Base-by-base conservation (phyloP, 2,797 vertebrate genomes). In the Carcharodon carcharias region DNA sequence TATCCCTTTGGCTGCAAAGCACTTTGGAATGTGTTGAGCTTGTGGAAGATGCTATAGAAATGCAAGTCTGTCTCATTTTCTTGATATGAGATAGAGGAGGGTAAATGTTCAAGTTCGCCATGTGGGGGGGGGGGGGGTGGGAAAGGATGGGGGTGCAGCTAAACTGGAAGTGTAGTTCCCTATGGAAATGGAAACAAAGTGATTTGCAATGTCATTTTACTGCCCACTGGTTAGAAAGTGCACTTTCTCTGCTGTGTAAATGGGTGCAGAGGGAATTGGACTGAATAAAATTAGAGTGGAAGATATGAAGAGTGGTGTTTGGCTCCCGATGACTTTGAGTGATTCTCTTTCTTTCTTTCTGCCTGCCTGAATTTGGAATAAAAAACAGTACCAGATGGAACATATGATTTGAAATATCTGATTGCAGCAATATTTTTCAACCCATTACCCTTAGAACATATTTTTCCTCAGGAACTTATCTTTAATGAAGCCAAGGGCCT, bases 351-450 rank as follows among this genome's bases (percentile, higher is more conserved):
- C 26, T 56, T 95, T 77, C 69, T 56, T 73, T 54, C 94, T 56
- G 69, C 94, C 69, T 73, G 94, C 77, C 69, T 7, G 9, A 21
- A 54, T 71, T 95, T 54, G 40, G 0, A 95, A 71, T 54, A 95
- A 54, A 95, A 50, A 73, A 77, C 69, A 71, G 50, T 16, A 71
- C 28, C 35, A 95, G 94, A 95, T 77, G 50, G 67, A 95, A 95
- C 94, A 54, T 77, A 56, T 73, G 31, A 77, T 77, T 73, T 77
- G 50, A 77, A 95, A 12, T 56, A 54, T 54, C 50, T 56, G 54
- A 77, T 56, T 23, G 45, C 69, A 73, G 50, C 69, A 77, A 35
- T 95, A 95, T 95, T 73, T 73, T 95, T 95, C 69, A 95, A 73
- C 31, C 94, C 65, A 95, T 95, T 95, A 95, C 69, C 28, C 94